Evolutionary conservation across 2,888 invertebrate species (phyloP), one percentile per base, ranked within the genome.

Genomic region (Cephus nigrinus): DNA sequence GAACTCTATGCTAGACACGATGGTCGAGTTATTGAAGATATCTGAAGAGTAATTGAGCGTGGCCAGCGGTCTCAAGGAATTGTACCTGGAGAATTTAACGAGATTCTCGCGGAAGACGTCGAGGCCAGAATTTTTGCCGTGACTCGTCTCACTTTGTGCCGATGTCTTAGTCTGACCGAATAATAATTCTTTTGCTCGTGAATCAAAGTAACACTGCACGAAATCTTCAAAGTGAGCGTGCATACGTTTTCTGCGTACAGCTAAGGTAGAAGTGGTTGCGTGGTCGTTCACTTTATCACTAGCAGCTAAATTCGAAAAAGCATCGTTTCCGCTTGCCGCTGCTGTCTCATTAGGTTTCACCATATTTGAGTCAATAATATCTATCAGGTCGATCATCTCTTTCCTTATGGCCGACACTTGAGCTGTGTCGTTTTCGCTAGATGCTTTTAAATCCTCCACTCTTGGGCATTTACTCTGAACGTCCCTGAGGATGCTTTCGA

Each of bases 1-100:
- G 92, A 98, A 98, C 92, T 98, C 98, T 84, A 98, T 98, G 86
- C 98, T 98, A 34, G 96, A 96, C 9, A 97, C 97, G 82, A 97
- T 97, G 9, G 96, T 97, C 4, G 96, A 96, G 88, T 95, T 96
- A 90, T 96, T 97, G 90, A 97, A 96, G 76, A 97, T 94, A 91
- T 98, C 98, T 87, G 95, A 96, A 82, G 97, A 97, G 92, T 98
- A 98, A 84, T 97, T 97, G 5, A 98, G 93, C 9, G 97, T 97
- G 5, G 98, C 97, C 11, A 98, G 92, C 31, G 96, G 95, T 15
- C 96, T 93, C 82, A 98, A 93, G 30, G 95, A 94, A 83, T 95
- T 95, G 90, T 96, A 97, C 73, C 95, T 93, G 0, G 97, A 97
- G 92, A 98, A 97, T 88, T 97, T 97, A 0, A 96, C 95, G 76